Evolutionary conservation across 2,888 invertebrate genomes (phyloP), one percentile per base, ranked within the genome.

Genomic region (Drepana falcataria): DNA sequence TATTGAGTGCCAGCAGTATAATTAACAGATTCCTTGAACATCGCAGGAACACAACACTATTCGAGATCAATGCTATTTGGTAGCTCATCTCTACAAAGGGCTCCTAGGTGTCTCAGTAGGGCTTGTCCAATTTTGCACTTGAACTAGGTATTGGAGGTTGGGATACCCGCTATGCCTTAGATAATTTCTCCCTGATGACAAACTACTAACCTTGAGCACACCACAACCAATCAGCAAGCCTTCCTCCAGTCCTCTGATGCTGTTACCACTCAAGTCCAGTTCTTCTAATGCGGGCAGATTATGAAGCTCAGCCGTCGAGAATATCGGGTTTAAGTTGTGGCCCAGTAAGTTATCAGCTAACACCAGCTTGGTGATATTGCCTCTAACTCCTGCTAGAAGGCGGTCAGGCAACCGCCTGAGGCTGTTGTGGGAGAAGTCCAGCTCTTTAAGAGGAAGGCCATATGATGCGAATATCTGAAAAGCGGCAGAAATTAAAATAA

Each of bases 321-420:
- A 97, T 64, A 97, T 96, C 0, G 97, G 97, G 84, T 97, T 97
- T 37, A 97, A 86, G 69, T 95, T 96, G 77, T 97, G 97, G 1
- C 97, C 97, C 37, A 98, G 91, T n/a, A 96, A 87, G 77, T 98
- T 98, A 72, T 96, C 94, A 37, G 95, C 93, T 53, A 98, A 82
- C 21, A 93, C 92, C 47, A 97, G 79, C 67, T 94, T 95, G 34
- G 93, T 93, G 47, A 97, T 86, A 6, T 94, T 94, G 1, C 92
- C 92, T 70, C 91, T 87, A 0, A 95, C 87, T 2, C 94, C 94
- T 33, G 92, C 92, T 49, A 97, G 92, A 2, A 95, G 89, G 52
- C 95, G 92, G 66, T 97, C 96, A 2, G 96, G 95, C 51, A 98
- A 85, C 59, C 96, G 92, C 49, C 96, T 88, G 2, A 98, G 92